phyloP scores from a whole-genome alignment of 1,140 invertebrate species.

The Bombus breviceps region DNA sequence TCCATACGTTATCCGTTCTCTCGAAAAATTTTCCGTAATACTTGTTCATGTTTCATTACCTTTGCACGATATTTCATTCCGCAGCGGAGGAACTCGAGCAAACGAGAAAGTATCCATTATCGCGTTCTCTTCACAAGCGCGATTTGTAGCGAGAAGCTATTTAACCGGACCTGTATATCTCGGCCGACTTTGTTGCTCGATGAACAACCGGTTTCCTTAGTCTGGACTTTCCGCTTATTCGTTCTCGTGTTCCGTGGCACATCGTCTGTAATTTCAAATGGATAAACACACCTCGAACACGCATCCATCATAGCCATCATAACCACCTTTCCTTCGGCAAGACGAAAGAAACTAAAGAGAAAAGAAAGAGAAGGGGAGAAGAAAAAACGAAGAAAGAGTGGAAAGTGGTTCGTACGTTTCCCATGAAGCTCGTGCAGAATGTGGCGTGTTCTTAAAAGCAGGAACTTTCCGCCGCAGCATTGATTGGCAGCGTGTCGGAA shows the following conservation, averaged over 20 bases:
- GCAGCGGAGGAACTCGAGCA: not conserved
- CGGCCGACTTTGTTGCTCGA: not conserved
- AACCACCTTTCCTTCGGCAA: not conserved
- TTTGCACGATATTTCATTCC: not conserved
- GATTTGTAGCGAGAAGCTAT: not conserved
- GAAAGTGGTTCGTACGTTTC: constrained; percentile 13
- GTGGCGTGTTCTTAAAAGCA: constrained; percentile 40
- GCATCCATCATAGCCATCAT: constrained; percentile 40
- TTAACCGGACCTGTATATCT: constrained; percentile 14
- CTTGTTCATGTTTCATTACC: not conserved
- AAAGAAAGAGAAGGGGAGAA: not conserved
- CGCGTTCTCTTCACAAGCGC: not conserved
- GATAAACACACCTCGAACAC: constrained; percentile 12
- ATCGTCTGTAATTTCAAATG: not conserved
- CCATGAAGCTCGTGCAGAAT: constrained; percentile 23
- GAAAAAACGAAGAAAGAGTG: not conserved
- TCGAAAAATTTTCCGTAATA: not conserved
- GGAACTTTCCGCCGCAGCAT: constrained; percentile 36
- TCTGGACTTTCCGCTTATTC: not conserved
- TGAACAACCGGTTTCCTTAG: not conserved
- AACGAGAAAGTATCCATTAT: constrained; percentile 2
- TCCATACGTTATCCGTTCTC: not conserved
- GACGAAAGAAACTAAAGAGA: not conserved
- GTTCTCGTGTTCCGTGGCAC: not conserved
- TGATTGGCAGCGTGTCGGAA: constrained; percentile 66